Evolutionary conservation across 2,888 invertebrate genomes (phyloP).

Genomic region (Melanotus villosus): DNA sequence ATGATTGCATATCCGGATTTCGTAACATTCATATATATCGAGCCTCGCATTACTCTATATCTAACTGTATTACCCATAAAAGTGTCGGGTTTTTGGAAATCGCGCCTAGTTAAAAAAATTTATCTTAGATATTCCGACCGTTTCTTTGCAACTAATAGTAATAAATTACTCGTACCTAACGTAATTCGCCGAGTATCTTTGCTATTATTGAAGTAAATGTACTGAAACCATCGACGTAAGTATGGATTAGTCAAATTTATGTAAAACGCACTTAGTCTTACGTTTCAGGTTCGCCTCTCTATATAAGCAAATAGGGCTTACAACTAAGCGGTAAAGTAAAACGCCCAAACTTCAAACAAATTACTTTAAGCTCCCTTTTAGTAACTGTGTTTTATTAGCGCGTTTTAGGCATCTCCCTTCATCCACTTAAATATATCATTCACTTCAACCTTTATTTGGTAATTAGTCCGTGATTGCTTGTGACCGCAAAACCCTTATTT

Average conservation of each 20-base stretch:
- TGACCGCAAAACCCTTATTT: background rate
- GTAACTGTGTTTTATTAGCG: slow-evolving; percentile 28
- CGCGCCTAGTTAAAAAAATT: background rate
- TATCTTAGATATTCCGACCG: background rate
- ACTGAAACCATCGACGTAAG: slow-evolving; percentile 20
- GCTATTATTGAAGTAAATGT: slow-evolving; percentile 16
- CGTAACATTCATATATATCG: slow-evolving; percentile 12
- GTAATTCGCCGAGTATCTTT: slow-evolving; percentile 1
- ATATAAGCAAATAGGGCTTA: slow-evolving; percentile 32
- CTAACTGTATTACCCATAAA: slow-evolving; percentile 8
- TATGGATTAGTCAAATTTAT: slow-evolving; percentile 43
- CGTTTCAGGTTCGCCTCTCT: slow-evolving; percentile 27
- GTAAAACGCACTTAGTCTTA: slow-evolving; percentile 37
- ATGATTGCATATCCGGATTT: slow-evolving; percentile 34
- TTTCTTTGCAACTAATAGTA: background rate
- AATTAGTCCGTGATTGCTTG: slow-evolving; percentile 18
- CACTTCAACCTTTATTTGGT: slow-evolving; percentile 19
- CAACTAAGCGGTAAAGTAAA: slow-evolving; percentile 33
- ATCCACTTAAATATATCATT: slow-evolving; percentile 9
- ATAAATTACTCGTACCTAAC: background rate
- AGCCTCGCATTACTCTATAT: slow-evolving; percentile 13
- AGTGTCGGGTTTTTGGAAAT: background rate
- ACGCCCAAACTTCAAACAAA: slow-evolving; percentile 28
- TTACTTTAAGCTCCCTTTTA: slow-evolving; percentile 31
- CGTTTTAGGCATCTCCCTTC: slow-evolving; percentile 5